Conservation (phyloP, 1,140 invertebrate genomes). For the Caenorhabditis latens region DNA sequence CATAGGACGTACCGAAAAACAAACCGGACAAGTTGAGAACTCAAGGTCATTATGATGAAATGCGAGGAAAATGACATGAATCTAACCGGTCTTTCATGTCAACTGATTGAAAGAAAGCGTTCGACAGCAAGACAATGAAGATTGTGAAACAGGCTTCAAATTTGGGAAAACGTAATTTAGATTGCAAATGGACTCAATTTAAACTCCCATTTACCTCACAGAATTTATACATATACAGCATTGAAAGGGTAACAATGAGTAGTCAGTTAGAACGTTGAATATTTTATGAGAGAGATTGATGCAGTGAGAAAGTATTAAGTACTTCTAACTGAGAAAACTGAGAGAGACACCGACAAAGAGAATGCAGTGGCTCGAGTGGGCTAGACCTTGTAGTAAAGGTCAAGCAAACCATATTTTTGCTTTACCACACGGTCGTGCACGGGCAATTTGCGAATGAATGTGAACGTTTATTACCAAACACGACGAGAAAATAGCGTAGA, state of each 20-base stretch:
- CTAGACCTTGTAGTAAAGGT: background rate
- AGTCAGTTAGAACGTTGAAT: background rate
- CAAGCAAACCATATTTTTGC: background rate
- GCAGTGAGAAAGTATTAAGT: background rate
- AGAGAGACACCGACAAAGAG: background rate
- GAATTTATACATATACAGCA: background rate
- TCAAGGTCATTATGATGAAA: slow-evolving; percentile 16
- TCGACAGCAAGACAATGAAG: background rate
- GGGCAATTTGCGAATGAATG: too few relatives aligned
- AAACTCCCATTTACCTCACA: background rate
- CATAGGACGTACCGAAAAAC: slow-evolving; percentile 19
- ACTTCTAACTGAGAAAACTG: background rate
- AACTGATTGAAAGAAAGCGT: background rate
- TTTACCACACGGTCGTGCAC: too few relatives aligned
- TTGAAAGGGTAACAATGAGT: background rate
- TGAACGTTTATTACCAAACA: too few relatives aligned
- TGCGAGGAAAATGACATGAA: background rate
- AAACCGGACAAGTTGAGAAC: slow-evolving; percentile 9
- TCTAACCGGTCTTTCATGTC: background rate
- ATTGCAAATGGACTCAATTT: background rate
- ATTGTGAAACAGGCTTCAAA: background rate
- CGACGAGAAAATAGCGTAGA: too few relatives aligned
- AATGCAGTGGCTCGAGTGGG: background rate
- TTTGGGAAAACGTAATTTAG: too few relatives aligned
- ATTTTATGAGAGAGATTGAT: slow-evolving; percentile 1